phyloP scores from a whole-genome alignment of 2,888 invertebrate species.

The Lepidochrysops patricia region DNA sequence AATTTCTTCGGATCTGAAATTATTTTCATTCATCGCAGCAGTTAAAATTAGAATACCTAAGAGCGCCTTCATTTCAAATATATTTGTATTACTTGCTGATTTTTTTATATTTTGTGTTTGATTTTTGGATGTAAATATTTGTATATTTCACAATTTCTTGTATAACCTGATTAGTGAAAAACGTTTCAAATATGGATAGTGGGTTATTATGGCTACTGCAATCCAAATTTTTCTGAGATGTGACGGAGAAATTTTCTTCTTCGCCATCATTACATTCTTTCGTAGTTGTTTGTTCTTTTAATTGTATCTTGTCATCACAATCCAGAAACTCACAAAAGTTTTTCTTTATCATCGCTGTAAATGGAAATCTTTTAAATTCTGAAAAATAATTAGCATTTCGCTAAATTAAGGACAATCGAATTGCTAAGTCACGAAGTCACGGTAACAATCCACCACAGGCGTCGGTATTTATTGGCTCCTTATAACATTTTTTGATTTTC shows the following conservation, averaged over 20 bases:
- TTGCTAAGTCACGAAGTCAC: too few relatives aligned
- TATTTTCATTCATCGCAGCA: slow-evolving; percentile 25
- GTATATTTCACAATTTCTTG: slow-evolving; percentile 19
- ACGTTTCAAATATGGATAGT: slow-evolving; percentile 13
- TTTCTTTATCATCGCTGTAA: background rate
- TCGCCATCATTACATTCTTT: background rate
- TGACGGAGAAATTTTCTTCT: background rate
- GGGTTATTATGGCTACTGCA: background rate
- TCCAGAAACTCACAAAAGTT: background rate
- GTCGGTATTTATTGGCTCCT: too few relatives aligned
- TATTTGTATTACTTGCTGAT: slow-evolving; percentile 8
- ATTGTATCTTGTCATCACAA: background rate
- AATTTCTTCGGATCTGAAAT: slow-evolving; percentile 25
- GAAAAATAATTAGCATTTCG: too few relatives aligned
- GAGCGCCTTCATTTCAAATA: slow-evolving; percentile 19
- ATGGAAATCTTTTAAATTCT: background rate
- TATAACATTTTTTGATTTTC: too few relatives aligned
- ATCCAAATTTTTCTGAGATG: background rate
- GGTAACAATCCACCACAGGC: too few relatives aligned
- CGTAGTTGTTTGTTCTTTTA: too few relatives aligned
- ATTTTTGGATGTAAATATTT: slow-evolving; percentile 14
- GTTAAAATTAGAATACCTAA: slow-evolving; percentile 20
- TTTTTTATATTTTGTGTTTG: slow-evolving; percentile 13
- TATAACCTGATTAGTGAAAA: slow-evolving; percentile 21
- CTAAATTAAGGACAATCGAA: too few relatives aligned